A percentile compares a stretch with the other conserved stretches of the same genome.
phyloP scores from a whole-genome alignment of 2,797 vertebrate genomes.

The Eospalax fontanierii region DNA sequence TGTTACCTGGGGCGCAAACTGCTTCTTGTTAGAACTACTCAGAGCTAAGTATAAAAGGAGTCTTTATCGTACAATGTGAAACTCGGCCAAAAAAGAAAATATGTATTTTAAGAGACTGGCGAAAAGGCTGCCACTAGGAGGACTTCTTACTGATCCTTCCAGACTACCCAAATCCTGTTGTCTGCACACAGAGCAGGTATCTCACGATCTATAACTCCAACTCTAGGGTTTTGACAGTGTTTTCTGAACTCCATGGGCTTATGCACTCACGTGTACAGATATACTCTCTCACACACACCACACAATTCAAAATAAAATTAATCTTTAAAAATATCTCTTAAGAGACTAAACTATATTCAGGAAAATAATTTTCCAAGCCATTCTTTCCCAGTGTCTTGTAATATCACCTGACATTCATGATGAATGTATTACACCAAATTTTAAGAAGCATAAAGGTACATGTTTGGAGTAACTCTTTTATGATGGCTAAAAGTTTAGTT shows the following conservation, averaged over 20 bases:
- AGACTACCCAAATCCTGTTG: background rate
- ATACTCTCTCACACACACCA: background rate
- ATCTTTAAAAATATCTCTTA: background rate
- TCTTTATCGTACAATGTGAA: background rate
- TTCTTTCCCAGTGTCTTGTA: background rate
- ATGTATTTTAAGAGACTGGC: no score
- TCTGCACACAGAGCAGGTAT: background rate
- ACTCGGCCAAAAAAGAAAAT: background rate
- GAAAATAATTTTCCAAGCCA: background rate
- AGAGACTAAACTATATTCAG: constrained; percentile 1
- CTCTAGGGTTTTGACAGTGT: background rate
- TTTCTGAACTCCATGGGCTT: background rate
- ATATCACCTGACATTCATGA: background rate
- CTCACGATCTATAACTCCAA: background rate
- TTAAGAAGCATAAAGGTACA: background rate
- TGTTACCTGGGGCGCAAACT: background rate
- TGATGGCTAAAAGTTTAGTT: background rate
- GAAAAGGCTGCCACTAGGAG: background rate
- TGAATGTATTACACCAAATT: background rate
- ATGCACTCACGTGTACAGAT: no score
- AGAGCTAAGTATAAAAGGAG: background rate
- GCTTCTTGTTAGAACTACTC: background rate
- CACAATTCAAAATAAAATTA: background rate
- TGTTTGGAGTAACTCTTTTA: constrained; percentile 48
- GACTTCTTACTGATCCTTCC: background rate